Base-by-base conservation (phyloP, 2,888 invertebrate species). In the Drosophila stalkeri region DNA sequence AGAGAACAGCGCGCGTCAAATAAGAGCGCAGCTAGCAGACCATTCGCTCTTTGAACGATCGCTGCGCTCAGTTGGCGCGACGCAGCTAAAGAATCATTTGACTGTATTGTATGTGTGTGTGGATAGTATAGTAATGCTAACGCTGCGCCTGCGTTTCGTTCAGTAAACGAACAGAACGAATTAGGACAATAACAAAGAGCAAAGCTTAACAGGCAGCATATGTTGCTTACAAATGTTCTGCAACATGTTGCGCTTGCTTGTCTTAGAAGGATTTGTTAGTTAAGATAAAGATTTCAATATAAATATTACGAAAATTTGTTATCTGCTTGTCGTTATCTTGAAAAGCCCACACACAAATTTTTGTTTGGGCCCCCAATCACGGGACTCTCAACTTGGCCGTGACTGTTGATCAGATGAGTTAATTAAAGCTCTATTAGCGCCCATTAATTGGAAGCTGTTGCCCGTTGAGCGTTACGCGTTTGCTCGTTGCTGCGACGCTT, bases 361-460 rank as follows among this genome's bases (percentile, higher is more conserved):
- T 16, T 9, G 20, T 39, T 71, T 11, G 31, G 18, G 31, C 7
- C 14, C 14, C 33, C 35, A 72, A 72, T 72, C 70, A 72, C 56
- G 51, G 3, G 61, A 57, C 64, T 39, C 33, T 14, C 39, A 43
- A 20, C n/a, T 41, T 52, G 41, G 61, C 66, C 55, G 46, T 72
- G 66, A 60, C 80, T 69, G 64, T 55, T 75, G 69, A 79, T 64
- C 35, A 64, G 44, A 64, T 37, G 49, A 69, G 59, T 89, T 73
- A 74, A 80, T 80, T 82, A 62, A 44, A 69, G 57, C 65, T 63
- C 62, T 66, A 89, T 85, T 87, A 85, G 77, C 88, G 75, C 63
- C 77, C 77, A 85, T 77, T 88, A 89, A 88, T 73, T 72, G 80
- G 62, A 47, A 80, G 61, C 61, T 64, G 37, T 43, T 51, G 49